Evolutionary conservation across 1,140 invertebrate species (phyloP), one percentile per base, ranked within the genome.

Genomic region (Halesus radiatus): DNA sequence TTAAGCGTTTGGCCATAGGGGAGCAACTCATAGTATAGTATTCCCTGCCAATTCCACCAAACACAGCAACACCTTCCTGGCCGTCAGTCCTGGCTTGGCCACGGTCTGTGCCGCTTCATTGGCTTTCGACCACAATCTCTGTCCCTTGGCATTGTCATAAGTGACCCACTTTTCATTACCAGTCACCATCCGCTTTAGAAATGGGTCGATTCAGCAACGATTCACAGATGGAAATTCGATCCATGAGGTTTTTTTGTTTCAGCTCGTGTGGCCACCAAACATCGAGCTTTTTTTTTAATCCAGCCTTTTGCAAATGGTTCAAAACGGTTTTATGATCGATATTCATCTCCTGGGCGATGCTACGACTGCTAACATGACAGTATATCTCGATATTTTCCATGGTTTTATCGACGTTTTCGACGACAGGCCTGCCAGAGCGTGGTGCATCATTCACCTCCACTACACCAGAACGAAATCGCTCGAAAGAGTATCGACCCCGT

Each of bases 131-230:
- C 58, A 62, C 58, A 16, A 62, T 62, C 58, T 62, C 22, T 62
- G 58, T 62, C 58, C 3, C 58, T 62, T 62, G 58, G 18, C 16
- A 62, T 62, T 22, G 58, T 62, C 18, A 16, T 62, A 62, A 62
- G 58, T 62, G 58, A 62, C 58, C 22, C 58, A 62, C 58, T 62
- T 62, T 62, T 62, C 58, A 62, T 62, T 16, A 62, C 58, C 58
- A 62, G 58, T 62, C 58, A 62, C 22, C 4, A 62, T 62, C 22
- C 58, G 58, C 58, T 62, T 20, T 16, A 62, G 58, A 62, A 62
- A 62, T 62, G 58, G 58, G 58, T 62, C 58, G 58, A 62, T 62
- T 62, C n/a, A n/a, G n/a, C n/a, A n/a, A n/a, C n/a, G n/a, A n/a
- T n/a, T n/a, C n/a, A n/a, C n/a, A n/a, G n/a, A n/a, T n/a, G n/a